Conservation (phyloP, 2,797 vertebrate species). For the Tympanoctomys barrerae region DNA sequence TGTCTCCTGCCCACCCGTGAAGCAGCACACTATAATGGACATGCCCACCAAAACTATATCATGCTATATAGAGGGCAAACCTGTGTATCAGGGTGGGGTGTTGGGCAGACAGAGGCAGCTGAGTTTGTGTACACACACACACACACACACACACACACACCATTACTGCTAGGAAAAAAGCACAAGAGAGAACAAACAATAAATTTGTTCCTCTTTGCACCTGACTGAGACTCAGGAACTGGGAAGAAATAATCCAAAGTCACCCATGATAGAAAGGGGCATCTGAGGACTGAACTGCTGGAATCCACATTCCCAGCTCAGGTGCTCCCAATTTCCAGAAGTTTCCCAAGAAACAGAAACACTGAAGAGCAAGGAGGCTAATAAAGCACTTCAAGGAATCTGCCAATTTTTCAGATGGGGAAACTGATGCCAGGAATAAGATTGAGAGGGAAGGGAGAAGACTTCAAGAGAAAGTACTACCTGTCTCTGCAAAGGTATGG, state of each 20-base stretch:
- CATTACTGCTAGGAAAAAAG: not conserved
- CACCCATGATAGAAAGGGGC: not conserved
- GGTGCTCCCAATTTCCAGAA: not conserved
- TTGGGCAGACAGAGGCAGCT: not conserved
- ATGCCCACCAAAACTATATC: not conserved
- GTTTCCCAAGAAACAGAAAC: not conserved
- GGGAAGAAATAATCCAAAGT: not conserved
- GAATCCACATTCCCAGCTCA: not conserved
- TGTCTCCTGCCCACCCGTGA: not conserved
- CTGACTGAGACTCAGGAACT: not conserved
- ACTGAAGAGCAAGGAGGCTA: not conserved
- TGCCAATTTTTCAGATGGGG: not conserved
- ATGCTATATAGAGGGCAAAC: rapidly evolving
- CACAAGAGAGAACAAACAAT: not conserved
- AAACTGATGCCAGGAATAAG: not conserved
- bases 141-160: not conserved
- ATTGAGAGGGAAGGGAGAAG: not conserved
- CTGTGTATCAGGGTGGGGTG: not conserved
- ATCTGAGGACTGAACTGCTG: not conserved
- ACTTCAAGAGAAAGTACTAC: not conserved
- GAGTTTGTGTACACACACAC: not conserved
- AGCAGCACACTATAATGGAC: not conserved
- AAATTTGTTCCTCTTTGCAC: not conserved
- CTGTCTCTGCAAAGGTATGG: not conserved
- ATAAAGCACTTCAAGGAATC: not conserved